These are phyloP conservation scores for Engraulis encrasicolus DNA, from an alignment of 2,113 vertebrate genomes.

Conservation along the genomic window DNA sequence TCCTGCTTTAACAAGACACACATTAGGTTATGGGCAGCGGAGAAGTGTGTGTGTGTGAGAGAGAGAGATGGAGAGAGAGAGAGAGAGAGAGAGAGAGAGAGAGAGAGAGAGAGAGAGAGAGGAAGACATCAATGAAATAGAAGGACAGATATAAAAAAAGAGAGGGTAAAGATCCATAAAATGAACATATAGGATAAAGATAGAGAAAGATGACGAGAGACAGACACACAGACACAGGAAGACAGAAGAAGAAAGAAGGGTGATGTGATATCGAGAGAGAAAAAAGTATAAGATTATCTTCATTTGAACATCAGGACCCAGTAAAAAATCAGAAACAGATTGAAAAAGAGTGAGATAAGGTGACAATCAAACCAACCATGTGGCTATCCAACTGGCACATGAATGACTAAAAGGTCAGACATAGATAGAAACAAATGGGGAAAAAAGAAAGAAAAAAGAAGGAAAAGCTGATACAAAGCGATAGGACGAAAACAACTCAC, in stretches of 20 bases:
- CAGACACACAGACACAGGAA: not conserved
- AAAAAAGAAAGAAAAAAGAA: not conserved
- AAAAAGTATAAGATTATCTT: too few species aligned
- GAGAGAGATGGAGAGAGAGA: not conserved
- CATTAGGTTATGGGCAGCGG: not conserved
- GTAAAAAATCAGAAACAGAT: too few species aligned
- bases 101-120: not conserved
- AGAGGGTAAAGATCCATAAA: not conserved
- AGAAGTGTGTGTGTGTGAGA: not conserved
- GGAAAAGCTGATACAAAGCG: too few species aligned
- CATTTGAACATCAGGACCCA: too few species aligned
- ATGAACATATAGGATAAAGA: not conserved
- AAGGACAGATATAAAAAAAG: not conserved
- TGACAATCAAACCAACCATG: too few species aligned
- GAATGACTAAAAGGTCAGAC: too few species aligned
- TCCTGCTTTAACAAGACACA: not conserved
- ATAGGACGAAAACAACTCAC: not conserved
- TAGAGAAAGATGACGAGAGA: not conserved
- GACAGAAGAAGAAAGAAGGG: not conserved
- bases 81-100: not conserved
- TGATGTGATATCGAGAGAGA: not conserved
- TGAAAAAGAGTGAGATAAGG: too few species aligned
- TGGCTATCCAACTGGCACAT: too few species aligned
- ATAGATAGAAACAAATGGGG: not conserved
- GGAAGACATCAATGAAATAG: constrained; percentile 3